Base-by-base conservation (phyloP, 2,888 invertebrate genomes). In the Spisula solida region DNA sequence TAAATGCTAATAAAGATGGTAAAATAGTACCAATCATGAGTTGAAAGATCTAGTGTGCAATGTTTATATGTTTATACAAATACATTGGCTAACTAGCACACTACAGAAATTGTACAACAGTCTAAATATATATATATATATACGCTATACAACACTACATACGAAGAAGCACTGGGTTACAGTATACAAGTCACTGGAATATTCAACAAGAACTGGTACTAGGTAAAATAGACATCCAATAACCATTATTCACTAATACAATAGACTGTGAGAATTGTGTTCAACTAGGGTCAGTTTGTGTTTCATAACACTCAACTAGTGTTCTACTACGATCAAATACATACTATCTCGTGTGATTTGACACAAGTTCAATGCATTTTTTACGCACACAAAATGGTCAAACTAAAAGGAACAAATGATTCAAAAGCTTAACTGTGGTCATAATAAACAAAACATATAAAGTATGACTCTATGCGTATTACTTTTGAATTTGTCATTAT, bases 161-260 rank as follows among this genome's bases (percentile, higher is more conserved):
- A 75, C 34, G 31, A 18, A 75, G 31, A 75, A 75, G 75, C 75
- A 75, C 34, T 34, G 29, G 75, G 31, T 34, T 75, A 79, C 18
- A 56, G 56, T 78, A 85, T 55, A 85, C 34, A 51, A 84, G 84
- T 85, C 78, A 85, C 85, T 85, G 78, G 34, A 85, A 85, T 85
- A 79, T 85, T 78, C 56, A 78, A 85, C 85, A 78, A 85, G 85
- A 85, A 56, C 79, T 79, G 80, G 80, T 48, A 80, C 80, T 75
- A 75, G 75, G 75, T 75, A 75, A 75, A 75, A 51, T 80, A 29
- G 25, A 48, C 25, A 80, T 47, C 48, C 51, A 51, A 80, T 80
- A 80, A 80, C 80, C 47, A 51, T 51, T 80, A 47, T 47, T 78
- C 47, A 41, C 78, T 47, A 12, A 20, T n/a, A 78, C 78, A 34